Percentiles rank a stretch among this genome's conserved stretches.
Evolutionary conservation across 1,140 invertebrate genomes (phyloP).

Genomic region (Chionoecetes opilio): DNA sequence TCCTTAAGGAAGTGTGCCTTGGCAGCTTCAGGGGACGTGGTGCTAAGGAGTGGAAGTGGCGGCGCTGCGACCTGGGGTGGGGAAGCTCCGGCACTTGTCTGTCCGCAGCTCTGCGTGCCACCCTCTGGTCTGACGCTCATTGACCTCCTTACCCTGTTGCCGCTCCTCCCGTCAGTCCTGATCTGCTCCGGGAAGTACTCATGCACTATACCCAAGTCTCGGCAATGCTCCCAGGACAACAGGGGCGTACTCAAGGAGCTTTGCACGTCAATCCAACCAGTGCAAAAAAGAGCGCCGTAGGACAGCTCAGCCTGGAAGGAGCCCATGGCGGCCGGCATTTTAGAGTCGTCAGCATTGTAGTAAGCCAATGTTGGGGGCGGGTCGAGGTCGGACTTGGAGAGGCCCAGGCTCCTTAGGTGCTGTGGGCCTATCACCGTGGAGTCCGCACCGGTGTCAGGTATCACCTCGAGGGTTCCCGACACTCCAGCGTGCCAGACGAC

Average conservation of each 20-base stretch:
- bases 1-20: neutral
- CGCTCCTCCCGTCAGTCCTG: neutral
- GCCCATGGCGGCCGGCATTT: neutral
- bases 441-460: conserved; percentile 46
- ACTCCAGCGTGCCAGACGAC: neutral
- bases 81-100: too few relatives aligned
- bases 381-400: neutral
- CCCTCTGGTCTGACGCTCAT: neutral
- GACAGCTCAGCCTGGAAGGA: neutral
- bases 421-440: conserved; percentile 31
- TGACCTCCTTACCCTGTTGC: neutral
- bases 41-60: neutral
- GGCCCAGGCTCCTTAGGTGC: neutral
- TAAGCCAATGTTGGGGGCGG: neutral
- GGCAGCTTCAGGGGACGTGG: neutral
- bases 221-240: neutral
- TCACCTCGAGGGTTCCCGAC: neutral
- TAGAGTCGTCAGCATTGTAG: neutral
- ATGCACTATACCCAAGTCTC: neutral
- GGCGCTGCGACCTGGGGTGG: too few relatives aligned
- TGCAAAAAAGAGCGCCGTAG: neutral
- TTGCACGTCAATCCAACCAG: neutral
- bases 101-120: too few relatives aligned
- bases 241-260: neutral
- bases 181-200: neutral